These are phyloP conservation scores for Idaea biselata DNA, from an alignment of 2,888 invertebrate species.

Conservation along the genomic window DNA sequence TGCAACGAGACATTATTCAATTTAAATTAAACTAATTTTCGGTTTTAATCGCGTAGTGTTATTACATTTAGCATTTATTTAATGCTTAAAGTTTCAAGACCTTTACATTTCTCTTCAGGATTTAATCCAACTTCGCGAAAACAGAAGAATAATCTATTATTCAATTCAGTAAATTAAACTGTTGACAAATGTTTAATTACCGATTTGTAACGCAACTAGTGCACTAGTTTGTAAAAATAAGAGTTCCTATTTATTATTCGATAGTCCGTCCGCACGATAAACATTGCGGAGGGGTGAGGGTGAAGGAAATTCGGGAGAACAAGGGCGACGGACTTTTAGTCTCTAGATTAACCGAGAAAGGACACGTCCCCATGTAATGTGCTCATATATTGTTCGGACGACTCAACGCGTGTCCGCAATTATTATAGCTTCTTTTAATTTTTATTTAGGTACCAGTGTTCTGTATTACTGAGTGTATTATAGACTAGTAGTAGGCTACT, in stretches of 20 bases:
- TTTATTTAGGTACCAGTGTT: conserved; percentile 9
- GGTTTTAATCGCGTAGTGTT: too few species aligned
- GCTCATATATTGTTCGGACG: conserved; percentile 74
- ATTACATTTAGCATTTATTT: too few species aligned
- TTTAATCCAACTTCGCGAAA: too few species aligned
- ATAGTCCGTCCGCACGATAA: not conserved
- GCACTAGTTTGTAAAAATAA: conserved; percentile 24
- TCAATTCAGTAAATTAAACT: too few species aligned
- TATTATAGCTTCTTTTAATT: conserved; percentile 48
- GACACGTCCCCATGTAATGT: conserved; percentile 78
- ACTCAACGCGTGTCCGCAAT: conserved; percentile 68
- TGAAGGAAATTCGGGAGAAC: conserved; percentile 45
- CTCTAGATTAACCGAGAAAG: conserved; percentile 73
- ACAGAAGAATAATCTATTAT: too few species aligned
- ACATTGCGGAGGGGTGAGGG: conserved; percentile 44
- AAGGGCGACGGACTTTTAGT: conserved; percentile 72
- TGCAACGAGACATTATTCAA: too few species aligned
- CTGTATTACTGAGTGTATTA: too few species aligned
- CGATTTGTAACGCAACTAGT: not conserved
- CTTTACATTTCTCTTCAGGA: too few species aligned
- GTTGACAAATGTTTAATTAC: too few species aligned
- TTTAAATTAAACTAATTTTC: too few species aligned
- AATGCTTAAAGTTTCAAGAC: too few species aligned
- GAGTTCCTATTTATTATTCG: not conserved
- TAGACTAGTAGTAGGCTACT: too few species aligned